Evolutionary conservation across 2,113 vertebrate genomes (phyloP), one percentile per base, ranked within the genome.

Genomic region (Casuarius casuarius): DNA sequence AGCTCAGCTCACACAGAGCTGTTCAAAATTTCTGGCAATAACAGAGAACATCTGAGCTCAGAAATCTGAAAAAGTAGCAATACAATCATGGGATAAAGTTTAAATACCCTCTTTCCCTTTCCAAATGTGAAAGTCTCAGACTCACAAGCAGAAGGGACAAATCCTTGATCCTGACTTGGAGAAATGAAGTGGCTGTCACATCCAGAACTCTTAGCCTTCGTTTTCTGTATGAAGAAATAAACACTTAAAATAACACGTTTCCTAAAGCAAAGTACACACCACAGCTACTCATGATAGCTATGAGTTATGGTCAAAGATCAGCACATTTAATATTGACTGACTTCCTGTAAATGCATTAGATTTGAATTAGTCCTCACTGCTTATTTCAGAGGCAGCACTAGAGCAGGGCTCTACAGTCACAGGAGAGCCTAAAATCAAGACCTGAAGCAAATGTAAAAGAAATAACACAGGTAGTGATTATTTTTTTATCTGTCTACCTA

Each of bases 81-180:
- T 33, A 58, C 29, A 58, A 19, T 33, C 29, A 58, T 0, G 6
- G 4, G 12, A 38, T 79, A 58, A 88, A 58, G 19, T 84, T 89
- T 59, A 85, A 95, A 78, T 29, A 65, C 12, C 40, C 26, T 62
- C 15, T 52, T 93, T 49, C 28, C 5, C 7, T 40, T 63, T 93
- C 72, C 8, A 88, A 91, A 86, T 1, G 3, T n/a, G 1, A 1
- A 88, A 33, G 15, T 61, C 75, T 82, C 59, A 42, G 68, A 88
- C 98, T 98, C 93, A 98, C 98, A 35, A 48, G 86, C 70, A 74
- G 68, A 84, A 80, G 68, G 25, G 23, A 70, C 66, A 71, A 91
- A 59, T 54, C 91, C 94, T 62, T 75, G 80, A 84, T 96, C 89
- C 33, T 76, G 74, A 84, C 83, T 75, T 74, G 90, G 77, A 93